phyloP scores from a whole-genome alignment of 2,113 vertebrate species.

The Marmota monax region DNA sequence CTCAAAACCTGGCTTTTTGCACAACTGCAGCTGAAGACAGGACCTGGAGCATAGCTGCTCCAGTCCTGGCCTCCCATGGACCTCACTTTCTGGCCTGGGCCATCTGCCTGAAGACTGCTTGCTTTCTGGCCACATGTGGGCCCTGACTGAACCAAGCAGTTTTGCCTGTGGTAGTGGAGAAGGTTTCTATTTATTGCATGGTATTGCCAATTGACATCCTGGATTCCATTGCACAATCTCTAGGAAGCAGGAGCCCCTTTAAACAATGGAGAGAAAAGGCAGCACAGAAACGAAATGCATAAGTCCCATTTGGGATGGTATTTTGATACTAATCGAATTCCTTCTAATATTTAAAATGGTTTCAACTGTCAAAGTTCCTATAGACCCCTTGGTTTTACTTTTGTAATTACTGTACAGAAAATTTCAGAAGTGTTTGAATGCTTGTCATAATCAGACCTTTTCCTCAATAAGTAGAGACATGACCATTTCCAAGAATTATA shows the following conservation, averaged over 20 bases:
- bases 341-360: constrained; percentile 68
- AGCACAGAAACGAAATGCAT: not conserved
- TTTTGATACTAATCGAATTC: constrained; percentile 79
- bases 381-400: constrained; percentile 62
- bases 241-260: not conserved
- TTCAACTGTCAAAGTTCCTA: constrained; percentile 40
- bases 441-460: constrained; percentile 71
- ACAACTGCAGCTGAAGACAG: not conserved
- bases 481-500: constrained; percentile 77
- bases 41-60: not conserved
- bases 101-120: not conserved
- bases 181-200: not conserved
- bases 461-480: not conserved
- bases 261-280: not conserved
- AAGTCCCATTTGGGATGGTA: not conserved
- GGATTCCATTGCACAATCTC: not conserved
- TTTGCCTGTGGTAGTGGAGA: not conserved
- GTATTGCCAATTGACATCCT: not conserved
- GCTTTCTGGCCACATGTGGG: rapidly evolving
- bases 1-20: not conserved
- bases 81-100: not conserved
- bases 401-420: constrained; percentile 84
- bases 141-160: not conserved
- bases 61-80: not conserved
- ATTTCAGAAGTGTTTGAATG: constrained; percentile 45